phyloP scores from a whole-genome alignment of 2,888 invertebrate species.

The Agapostemon virescens region DNA sequence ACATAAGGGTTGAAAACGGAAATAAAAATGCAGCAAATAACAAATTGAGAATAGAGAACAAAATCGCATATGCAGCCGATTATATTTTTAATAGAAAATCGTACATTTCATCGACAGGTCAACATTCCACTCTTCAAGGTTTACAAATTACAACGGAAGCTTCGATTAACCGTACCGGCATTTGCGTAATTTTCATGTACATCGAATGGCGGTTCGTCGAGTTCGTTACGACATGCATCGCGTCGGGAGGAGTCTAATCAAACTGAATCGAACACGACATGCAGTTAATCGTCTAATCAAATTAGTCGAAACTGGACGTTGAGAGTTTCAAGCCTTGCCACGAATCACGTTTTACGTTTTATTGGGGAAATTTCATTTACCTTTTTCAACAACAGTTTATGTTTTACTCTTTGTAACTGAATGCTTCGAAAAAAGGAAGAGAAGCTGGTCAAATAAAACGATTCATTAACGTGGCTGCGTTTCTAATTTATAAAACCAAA shows the following conservation, averaged over 20 bases:
- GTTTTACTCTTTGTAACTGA: not conserved
- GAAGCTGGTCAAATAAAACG: not conserved
- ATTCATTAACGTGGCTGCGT: not conserved
- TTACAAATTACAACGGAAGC: conserved; percentile 26
- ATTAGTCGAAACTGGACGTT: conserved; percentile 58
- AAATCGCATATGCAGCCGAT: not conserved
- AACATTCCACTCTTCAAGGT: not conserved
- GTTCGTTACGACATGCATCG: conserved; percentile 65
- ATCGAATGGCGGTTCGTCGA: conserved; percentile 44
- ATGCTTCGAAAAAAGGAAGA: not conserved
- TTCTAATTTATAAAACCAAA: not conserved
- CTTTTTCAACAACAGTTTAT: conserved; percentile 9
- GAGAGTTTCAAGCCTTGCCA: conserved; percentile 41
- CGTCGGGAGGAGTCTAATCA: conserved; percentile 58
- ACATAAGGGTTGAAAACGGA: not conserved
- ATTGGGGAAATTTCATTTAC: conserved; percentile 12
- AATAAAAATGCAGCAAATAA: too few relatives aligned
- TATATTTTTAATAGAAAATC: not conserved
- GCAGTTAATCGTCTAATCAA: conserved; percentile 64
- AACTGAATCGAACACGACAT: conserved; percentile 52
- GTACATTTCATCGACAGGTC: not conserved
- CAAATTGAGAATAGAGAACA: too few relatives aligned
- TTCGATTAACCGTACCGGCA: conserved; percentile 34
- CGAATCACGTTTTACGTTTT: conserved; percentile 53
- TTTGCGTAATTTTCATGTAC: conserved; percentile 64